Percentiles rank a stretch among this genome's conserved stretches.
Evolutionary conservation across 2,797 vertebrate genomes (phyloP).

Genomic region (Tenualosa thibaudeaui): DNA sequence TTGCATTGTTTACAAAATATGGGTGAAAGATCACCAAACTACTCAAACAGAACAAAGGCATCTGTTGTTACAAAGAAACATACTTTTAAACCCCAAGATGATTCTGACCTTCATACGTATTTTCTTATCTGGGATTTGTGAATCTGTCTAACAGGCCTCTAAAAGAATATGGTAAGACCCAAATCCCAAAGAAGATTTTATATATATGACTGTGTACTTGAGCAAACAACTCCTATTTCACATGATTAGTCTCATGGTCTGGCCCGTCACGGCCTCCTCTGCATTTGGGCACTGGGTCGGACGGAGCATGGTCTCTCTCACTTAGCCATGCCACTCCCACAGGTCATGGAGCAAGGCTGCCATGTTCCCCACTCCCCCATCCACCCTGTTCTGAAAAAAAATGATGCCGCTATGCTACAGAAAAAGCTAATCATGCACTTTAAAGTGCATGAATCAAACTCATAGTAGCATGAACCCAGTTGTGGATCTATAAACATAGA

Average conservation of each 20-base stretch:
- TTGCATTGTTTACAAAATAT: too few relatives aligned
- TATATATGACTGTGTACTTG: not conserved
- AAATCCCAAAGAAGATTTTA: not conserved
- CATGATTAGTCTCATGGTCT: not conserved
- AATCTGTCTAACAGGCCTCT: too few relatives aligned
- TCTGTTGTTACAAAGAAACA: too few relatives aligned
- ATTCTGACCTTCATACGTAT: too few relatives aligned
- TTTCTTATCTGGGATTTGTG: too few relatives aligned
- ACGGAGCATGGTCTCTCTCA: not conserved
- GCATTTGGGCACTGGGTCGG: not conserved
- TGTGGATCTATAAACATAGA: not conserved
- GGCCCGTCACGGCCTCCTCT: not conserved
- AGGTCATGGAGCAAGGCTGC: not conserved
- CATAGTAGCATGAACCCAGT: not conserved
- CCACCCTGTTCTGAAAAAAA: not conserved
- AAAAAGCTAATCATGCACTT: too few relatives aligned
- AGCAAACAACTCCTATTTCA: not conserved
- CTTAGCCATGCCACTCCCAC: not conserved
- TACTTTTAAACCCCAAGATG: too few relatives aligned
- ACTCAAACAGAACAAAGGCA: too few relatives aligned
- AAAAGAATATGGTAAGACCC: too few relatives aligned
- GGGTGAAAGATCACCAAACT: too few relatives aligned
- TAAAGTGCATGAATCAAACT: not conserved
- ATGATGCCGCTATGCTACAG: too few relatives aligned
- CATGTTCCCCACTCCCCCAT: not conserved